phyloP scores from a whole-genome alignment of 2,113 vertebrate species.

The Myiozetetes cayanensis region DNA sequence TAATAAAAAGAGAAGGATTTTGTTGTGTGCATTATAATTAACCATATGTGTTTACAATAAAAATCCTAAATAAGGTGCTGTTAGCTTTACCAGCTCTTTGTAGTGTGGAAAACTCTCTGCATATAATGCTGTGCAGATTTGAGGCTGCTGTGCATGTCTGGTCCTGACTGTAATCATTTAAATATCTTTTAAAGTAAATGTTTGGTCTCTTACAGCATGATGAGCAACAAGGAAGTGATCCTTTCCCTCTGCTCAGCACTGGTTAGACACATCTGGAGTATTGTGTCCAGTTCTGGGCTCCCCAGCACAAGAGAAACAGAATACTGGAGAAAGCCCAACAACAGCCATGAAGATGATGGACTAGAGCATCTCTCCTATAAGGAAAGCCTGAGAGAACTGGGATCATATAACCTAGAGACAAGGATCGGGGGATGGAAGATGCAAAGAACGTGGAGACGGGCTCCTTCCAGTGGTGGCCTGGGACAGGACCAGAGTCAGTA shows the following conservation, averaged over 20 bases:
- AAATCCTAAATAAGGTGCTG: neutral
- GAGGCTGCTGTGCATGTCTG: neutral
- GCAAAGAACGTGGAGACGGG: neutral
- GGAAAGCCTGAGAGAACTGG: neutral
- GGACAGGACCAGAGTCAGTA: neutral
- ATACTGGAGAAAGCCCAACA: neutral
- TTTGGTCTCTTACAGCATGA: neutral
- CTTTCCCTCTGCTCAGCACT: neutral
- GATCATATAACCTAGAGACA: neutral
- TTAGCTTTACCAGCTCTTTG: neutral
- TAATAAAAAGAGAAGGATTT: neutral
- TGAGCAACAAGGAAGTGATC: neutral
- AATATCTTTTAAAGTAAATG: neutral
- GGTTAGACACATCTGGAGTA: neutral
- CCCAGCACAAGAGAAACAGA: neutral
- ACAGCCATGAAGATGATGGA: neutral
- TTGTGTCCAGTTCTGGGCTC: neutral
- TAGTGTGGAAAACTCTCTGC: neutral
- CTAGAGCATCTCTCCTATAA: neutral
- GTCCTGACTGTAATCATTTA: neutral
- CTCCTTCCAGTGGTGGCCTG: neutral
- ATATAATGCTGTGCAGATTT: neutral
- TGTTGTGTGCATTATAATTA: neutral
- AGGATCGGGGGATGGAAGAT: accelerated
- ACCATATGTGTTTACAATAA: neutral